Percentiles rank a stretch among this genome's conserved stretches.
These are phyloP conservation scores for Parascotia fuliginaria DNA, from an alignment of 2,888 invertebrate genomes.

Conservation along the genomic window DNA sequence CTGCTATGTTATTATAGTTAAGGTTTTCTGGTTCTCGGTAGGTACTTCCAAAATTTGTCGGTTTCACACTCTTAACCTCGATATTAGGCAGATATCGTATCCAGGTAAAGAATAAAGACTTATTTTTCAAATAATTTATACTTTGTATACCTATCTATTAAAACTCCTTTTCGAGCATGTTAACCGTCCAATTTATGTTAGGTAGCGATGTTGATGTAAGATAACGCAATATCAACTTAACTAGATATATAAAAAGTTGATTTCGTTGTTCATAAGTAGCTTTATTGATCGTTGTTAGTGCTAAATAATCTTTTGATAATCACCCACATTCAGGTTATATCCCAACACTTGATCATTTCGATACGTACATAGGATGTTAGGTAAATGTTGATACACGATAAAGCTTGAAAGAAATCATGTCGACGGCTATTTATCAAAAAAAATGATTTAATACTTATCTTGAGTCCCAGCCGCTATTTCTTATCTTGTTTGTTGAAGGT, in stretches of 20 bases:
- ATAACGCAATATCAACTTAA: background rate
- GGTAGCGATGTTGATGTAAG: background rate
- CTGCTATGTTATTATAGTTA: too few relatives aligned
- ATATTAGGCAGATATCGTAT: too few relatives aligned
- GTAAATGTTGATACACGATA: constrained; percentile 25
- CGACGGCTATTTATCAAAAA: constrained; percentile 73
- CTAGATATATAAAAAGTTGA: background rate
- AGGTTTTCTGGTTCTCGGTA: too few relatives aligned
- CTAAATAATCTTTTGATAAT: background rate
- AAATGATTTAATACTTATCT: constrained; percentile 73
- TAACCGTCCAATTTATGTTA: background rate
- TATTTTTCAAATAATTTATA: too few relatives aligned
- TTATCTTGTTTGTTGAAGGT: constrained; percentile 77
- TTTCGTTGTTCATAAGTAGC: background rate
- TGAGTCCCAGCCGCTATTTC: constrained; percentile 63
- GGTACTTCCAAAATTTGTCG: too few relatives aligned
- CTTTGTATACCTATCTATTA: too few relatives aligned
- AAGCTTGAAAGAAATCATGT: constrained; percentile 61
- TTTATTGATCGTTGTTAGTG: background rate
- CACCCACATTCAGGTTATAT: background rate
- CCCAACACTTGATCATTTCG: constrained; percentile 17
- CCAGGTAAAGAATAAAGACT: too few relatives aligned
- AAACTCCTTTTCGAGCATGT: background rate
- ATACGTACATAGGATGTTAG: constrained; percentile 7
- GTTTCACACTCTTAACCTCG: too few relatives aligned